Percentiles rank a stretch among this genome's conserved stretches.
These are phyloP conservation scores for Ptychodera flava DNA, from an alignment of 35 echinoderm and acorn worm species.

Conservation along the genomic window DNA sequence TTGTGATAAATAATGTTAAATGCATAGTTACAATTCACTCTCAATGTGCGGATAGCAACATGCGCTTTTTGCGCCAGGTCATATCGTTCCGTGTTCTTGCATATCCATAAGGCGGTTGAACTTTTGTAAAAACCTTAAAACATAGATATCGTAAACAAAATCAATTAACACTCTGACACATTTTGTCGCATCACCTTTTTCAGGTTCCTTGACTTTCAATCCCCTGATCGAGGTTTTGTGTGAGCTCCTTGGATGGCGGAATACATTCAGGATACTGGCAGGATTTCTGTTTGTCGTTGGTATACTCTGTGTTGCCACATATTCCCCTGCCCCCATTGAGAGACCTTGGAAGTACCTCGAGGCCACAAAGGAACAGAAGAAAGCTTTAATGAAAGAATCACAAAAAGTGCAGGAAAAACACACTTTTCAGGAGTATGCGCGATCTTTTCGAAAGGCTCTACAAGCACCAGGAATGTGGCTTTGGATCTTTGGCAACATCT, in stretches of 20 bases:
- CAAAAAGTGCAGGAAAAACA: slow-evolving; percentile 57
- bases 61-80: neutral
- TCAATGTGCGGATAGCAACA: neutral
- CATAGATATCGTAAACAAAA: too few relatives aligned
- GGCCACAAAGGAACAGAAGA: neutral
- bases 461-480: slow-evolving; percentile 76
- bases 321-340: slow-evolving; percentile 15
- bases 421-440: slow-evolving; percentile 69
- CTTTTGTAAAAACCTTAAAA: neutral
- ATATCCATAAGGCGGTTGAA: neutral
- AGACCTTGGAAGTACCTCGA: neutral
- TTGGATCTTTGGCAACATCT: slow-evolving; percentile 73
- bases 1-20: neutral
- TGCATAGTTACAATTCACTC: too few relatives aligned
- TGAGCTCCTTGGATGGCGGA: slow-evolving; percentile 60
- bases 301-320: slow-evolving; percentile 37
- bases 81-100: neutral
- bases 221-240: slow-evolving; percentile 69
- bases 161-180: too few relatives aligned
- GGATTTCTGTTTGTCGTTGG: slow-evolving; percentile 56
- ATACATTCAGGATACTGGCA: slow-evolving; percentile 54
- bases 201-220: slow-evolving; percentile 78
- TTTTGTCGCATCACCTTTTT: too few relatives aligned
- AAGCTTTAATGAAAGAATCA: slow-evolving; percentile 10
- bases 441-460: slow-evolving; percentile 53